These are phyloP conservation scores for Diarsia dahlii DNA, from an alignment of 2,888 invertebrate genomes.

Conservation along the genomic window DNA sequence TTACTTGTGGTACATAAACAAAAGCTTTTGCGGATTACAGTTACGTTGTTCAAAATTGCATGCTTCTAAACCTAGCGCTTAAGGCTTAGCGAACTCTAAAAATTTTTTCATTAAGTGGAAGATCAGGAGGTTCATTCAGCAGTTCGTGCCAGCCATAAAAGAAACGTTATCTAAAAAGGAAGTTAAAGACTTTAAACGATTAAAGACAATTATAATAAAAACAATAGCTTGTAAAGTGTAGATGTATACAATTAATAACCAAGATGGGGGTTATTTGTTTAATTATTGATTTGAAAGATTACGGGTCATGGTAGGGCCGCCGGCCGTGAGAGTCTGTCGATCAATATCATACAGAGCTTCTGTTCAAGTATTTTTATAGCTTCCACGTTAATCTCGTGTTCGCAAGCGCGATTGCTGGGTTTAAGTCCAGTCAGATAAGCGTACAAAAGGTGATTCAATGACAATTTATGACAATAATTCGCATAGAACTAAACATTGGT, in stretches of 20 bases:
- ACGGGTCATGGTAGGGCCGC: slow-evolving; percentile 54
- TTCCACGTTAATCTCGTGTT: neutral
- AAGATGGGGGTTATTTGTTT: slow-evolving; percentile 10
- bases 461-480: too few species aligned
- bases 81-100: neutral
- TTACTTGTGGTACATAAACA: too few species aligned
- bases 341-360: neutral
- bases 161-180: slow-evolving; percentile 5
- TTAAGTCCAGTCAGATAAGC: too few species aligned
- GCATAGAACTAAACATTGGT: too few species aligned
- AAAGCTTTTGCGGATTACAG: too few species aligned
- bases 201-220: slow-evolving; percentile 22
- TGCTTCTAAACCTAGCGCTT: neutral
- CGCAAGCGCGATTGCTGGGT: too few species aligned
- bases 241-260: slow-evolving; percentile 8
- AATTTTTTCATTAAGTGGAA: neutral
- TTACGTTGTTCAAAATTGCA: neutral
- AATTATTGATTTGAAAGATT: slow-evolving; percentile 27
- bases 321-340: slow-evolving; percentile 45
- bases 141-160: slow-evolving; percentile 6
- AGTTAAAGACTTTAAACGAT: slow-evolving; percentile 7
- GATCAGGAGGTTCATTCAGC: neutral
- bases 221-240: slow-evolving; percentile 14
- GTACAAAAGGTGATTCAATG: too few species aligned
- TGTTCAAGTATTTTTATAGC: neutral